Base-by-base conservation (phyloP, 2,888 invertebrate genomes). In the Celastrina argiolus region DNA sequence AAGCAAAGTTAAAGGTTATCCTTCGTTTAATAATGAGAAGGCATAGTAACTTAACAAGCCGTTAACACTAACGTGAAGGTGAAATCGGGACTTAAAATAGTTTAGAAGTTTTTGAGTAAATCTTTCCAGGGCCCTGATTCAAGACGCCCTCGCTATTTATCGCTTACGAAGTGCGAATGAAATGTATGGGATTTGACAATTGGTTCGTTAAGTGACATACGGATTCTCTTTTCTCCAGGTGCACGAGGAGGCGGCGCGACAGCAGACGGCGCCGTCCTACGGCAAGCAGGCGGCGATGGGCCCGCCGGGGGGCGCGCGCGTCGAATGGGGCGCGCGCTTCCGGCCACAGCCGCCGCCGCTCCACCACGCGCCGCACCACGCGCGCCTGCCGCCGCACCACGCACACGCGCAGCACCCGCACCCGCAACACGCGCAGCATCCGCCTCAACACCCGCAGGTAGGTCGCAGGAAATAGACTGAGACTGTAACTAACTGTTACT, bases 181-280 rank as follows among this genome's bases (percentile, higher is more conserved):
- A n/a, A n/a, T n/a, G n/a, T n/a, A n/a, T n/a, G n/a, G n/a, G n/a
- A n/a, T n/a, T n/a, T n/a, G n/a, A n/a, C n/a, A n/a, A n/a, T 12
- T 56, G 6, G 2, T 22, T 28, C 4, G 28, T 41, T 6, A 31
- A 14, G 31, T 28, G 16, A 41, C 22, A 3, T 3, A 28, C 28
- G 28, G 4, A 28, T 31, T 31, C 7, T 6, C 31, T 31, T 31
- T 31, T 31, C 2, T 2, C n/a, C 94, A 96, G 91, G 94, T 98
- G 3, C 97, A 98, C 83, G 97, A 97, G 80, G 97, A 97, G 81
- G 97, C 97, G 64, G 97, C 97, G 8, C 92, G 97, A 58, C 97
- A 98, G 80, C 97, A 96, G 81, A 95, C 94, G 59, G 95, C 94
- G 61, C 96, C 96, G 41, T 95, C 96, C 75, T 97, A 96, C 78